phyloP scores from a whole-genome alignment of 37 sponge, comb jelly and placozoan species.

The Cliona cf. orientalis region DNA sequence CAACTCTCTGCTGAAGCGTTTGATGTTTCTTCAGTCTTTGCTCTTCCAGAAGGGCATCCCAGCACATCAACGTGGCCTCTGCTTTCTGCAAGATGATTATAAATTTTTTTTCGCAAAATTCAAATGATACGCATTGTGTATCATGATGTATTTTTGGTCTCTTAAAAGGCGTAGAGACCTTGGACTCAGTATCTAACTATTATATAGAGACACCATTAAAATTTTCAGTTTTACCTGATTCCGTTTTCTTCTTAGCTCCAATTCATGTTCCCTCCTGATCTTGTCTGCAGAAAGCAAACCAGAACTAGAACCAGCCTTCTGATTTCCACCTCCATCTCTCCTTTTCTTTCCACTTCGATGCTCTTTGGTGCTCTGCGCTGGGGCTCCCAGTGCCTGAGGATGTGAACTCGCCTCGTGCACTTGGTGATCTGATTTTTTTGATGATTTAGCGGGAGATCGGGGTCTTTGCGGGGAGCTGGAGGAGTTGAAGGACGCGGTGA shows the following conservation, averaged over 20 bases:
- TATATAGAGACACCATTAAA: too few relatives aligned
- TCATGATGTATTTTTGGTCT: too few relatives aligned
- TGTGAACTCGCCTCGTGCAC: too few relatives aligned
- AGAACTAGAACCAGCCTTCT: background rate
- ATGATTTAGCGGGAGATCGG: background rate
- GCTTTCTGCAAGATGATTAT: background rate
- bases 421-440: background rate
- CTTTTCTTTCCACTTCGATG: background rate
- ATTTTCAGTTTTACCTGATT: background rate
- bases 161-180: too few relatives aligned
- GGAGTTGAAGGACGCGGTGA: background rate
- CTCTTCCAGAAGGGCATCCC: constrained; percentile 8
- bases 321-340: background rate
- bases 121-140: too few relatives aligned
- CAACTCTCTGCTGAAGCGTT: constrained; percentile 18
- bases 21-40: background rate
- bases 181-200: too few relatives aligned
- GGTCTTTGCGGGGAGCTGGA: background rate
- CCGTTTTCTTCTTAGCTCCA: background rate
- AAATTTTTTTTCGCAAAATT: background rate
- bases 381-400: background rate
- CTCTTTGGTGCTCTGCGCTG: background rate
- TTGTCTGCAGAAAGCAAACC: background rate
- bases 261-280: constrained; percentile 1
- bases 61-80: constrained; percentile 7